Conservation (phyloP, 2,113 vertebrate species). For the Forbesichthys agassizii region DNA sequence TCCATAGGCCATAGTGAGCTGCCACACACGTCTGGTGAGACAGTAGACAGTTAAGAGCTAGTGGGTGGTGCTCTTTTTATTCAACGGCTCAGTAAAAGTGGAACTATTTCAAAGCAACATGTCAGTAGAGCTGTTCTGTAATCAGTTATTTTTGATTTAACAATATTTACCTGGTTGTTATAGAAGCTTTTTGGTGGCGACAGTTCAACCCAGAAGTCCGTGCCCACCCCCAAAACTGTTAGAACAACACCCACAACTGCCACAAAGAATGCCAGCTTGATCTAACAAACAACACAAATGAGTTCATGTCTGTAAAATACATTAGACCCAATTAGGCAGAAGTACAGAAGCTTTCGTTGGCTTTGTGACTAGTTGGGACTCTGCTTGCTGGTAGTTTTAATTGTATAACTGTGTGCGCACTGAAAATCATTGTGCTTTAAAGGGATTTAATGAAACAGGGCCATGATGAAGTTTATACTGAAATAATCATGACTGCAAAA, state of each 20-base stretch:
- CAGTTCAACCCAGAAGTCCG: slow-evolving; percentile 91
- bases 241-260: slow-evolving; percentile 80
- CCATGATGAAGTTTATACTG: too few relatives aligned
- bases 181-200: slow-evolving; percentile 77
- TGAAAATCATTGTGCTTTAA: too few relatives aligned
- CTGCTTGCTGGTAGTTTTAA: too few relatives aligned
- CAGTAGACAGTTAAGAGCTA: too few relatives aligned
- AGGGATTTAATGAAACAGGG: too few relatives aligned
- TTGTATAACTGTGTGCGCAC: too few relatives aligned
- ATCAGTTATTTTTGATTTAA: neutral
- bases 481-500: too few relatives aligned
- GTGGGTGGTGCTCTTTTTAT: neutral
- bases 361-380: too few relatives aligned
- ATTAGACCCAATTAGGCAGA: too few relatives aligned
- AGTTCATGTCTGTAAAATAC: neutral
- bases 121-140: too few relatives aligned
- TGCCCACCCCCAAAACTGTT: slow-evolving; percentile 84
- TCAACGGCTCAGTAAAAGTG: neutral
- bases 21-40: slow-evolving; percentile 75
- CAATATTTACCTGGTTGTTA: slow-evolving; percentile 71
- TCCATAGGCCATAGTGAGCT: slow-evolving; percentile 86
- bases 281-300: slow-evolving; percentile 38
- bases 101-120: too few relatives aligned
- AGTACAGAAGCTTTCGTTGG: too few relatives aligned
- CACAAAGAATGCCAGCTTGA: slow-evolving; percentile 84